Conservation (phyloP, 2,113 vertebrate genomes). For the Ceratotherium simum region DNA sequence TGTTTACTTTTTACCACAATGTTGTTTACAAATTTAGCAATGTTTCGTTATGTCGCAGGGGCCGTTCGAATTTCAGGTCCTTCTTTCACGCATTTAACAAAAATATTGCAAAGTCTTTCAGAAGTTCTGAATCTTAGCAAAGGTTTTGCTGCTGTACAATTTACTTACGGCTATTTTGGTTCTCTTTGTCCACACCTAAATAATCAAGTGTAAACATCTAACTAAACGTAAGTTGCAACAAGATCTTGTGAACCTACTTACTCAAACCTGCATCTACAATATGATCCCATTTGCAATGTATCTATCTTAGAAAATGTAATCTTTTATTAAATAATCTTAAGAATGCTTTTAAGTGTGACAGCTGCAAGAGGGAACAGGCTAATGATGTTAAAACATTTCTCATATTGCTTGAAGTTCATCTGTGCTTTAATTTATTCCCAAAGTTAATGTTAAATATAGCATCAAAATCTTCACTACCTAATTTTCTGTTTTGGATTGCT, state of each 20-base stretch:
- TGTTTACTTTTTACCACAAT: not conserved
- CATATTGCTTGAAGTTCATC: not conserved
- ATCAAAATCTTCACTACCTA: not conserved
- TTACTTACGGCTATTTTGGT: not conserved
- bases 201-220: not conserved
- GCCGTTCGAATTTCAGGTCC: not conserved
- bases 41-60: not conserved
- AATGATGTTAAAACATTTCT: slow-evolving; percentile 34
- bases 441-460: slow-evolving; percentile 39
- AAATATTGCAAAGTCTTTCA: not conserved
- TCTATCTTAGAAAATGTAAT: slow-evolving; percentile 52
- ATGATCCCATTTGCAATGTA: slow-evolving; percentile 13
- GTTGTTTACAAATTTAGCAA: not conserved
- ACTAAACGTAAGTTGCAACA: not conserved
- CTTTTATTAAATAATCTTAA: slow-evolving; percentile 61
- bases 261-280: slow-evolving; percentile 12
- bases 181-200: slow-evolving; percentile 18
- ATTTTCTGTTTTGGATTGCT: not conserved
- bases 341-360: slow-evolving; percentile 73
- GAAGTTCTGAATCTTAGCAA: not conserved
- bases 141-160: not conserved
- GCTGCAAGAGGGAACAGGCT: slow-evolving; percentile 49
- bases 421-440: not conserved
- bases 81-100: not conserved
- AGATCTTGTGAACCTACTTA: not conserved